Percentiles rank a stretch among this genome's conserved stretches.
Conservation (phyloP, 2,888 invertebrate genomes). For the Acleris laterana region DNA sequence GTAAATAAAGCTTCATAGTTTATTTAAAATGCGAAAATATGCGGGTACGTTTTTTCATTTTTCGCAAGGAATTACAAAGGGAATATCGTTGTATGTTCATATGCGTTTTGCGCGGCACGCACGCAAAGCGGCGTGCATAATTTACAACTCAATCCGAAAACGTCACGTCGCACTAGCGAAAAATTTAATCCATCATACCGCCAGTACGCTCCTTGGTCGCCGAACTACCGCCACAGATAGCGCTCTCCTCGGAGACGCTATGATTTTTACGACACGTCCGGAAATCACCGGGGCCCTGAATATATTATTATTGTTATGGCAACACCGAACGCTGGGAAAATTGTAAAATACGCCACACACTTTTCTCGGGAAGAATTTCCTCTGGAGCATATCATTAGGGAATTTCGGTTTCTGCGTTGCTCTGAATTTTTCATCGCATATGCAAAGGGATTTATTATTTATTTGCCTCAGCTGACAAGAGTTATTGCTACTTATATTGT, state of each 20-base stretch:
- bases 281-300: slow-evolving; percentile 79
- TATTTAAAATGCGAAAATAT: slow-evolving; percentile 43
- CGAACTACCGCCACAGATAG: slow-evolving; percentile 41
- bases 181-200: slow-evolving; percentile 78
- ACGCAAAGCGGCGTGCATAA: slow-evolving; percentile 58
- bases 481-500: slow-evolving; percentile 37
- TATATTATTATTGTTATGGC: slow-evolving; percentile 82
- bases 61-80: slow-evolving; percentile 38
- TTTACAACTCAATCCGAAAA: slow-evolving; percentile 64
- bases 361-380: slow-evolving; percentile 45
- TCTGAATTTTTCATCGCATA: slow-evolving; percentile 66
- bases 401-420: slow-evolving; percentile 62
- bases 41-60: slow-evolving; percentile 14
- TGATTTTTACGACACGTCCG: slow-evolving; percentile 77
- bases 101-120: slow-evolving; percentile 37
- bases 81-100: slow-evolving; percentile 37
- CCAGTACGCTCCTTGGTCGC: slow-evolving; percentile 43
- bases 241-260: slow-evolving; percentile 59
- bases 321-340: slow-evolving; percentile 73
- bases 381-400: slow-evolving; percentile 58
- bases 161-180: slow-evolving; percentile 71
- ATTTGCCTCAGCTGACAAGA: slow-evolving; percentile 31
- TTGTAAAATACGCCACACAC: slow-evolving; percentile 75
- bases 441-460: slow-evolving; percentile 37
- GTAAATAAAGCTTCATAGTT: slow-evolving; percentile 50